Evolutionary conservation across 1,140 invertebrate genomes (phyloP).

Genomic region (Solen grandis): DNA sequence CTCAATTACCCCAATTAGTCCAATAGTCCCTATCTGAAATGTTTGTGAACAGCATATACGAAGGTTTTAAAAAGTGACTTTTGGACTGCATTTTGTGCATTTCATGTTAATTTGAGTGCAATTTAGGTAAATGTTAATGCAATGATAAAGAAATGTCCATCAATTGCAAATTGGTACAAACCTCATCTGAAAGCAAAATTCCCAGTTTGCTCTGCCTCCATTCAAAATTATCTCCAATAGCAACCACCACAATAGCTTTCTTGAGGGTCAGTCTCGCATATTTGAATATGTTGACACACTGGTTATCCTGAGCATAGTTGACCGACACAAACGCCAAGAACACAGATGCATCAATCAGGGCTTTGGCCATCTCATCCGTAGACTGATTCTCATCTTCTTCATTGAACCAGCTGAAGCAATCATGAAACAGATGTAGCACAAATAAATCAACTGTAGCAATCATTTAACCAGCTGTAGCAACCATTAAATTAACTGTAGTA

Average conservation of each 20-base stretch:
- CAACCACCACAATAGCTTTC: conserved; percentile 74
- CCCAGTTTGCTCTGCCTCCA: conserved; percentile 74
- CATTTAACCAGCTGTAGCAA: not conserved
- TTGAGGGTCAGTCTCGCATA: conserved; percentile 73
- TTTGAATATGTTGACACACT: conserved; percentile 76
- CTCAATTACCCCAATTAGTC: no score
- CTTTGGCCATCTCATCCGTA: conserved; percentile 69
- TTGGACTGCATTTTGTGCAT: no score
- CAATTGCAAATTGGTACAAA: not conserved
- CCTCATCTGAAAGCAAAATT: conserved; percentile 71
- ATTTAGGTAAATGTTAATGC: no score
- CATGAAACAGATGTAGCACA: not conserved
- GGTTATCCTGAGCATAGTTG: conserved; percentile 70
- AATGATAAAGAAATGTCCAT: no score
- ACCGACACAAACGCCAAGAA: conserved; percentile 77
- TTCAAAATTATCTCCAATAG: conserved; percentile 70
- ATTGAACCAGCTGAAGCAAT: conserved; percentile 71
- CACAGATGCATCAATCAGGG: conserved; percentile 71
- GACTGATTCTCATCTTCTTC: conserved; percentile 45
- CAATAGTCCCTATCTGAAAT: no score
- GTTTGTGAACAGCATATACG: no score
- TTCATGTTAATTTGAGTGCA: no score
- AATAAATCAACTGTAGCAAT: conserved; percentile 14
- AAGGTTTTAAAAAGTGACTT: no score
- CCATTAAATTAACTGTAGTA: not conserved